A percentile compares a stretch with the other conserved stretches of the same genome.
Conservation (phyloP, 2,797 vertebrate species). For the Pantherophis alleghaniensis region DNA sequence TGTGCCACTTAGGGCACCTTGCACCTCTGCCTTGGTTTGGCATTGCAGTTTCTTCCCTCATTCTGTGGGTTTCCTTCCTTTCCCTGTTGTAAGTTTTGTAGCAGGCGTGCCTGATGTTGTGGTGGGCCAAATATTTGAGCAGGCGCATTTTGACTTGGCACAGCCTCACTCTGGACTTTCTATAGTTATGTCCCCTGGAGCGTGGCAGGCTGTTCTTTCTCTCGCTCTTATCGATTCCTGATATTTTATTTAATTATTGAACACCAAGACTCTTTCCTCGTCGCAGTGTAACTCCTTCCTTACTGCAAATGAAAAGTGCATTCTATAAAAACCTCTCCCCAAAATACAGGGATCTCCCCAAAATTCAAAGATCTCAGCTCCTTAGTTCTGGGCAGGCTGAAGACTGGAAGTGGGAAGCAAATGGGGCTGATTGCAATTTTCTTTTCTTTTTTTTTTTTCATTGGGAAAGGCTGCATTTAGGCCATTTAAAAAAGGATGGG, state of each 20-base stretch:
- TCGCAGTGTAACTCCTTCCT: constrained; percentile 31
- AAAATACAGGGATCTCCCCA: not conserved
- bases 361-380: not conserved
- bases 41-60: not conserved
- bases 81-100: not conserved
- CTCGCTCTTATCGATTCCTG: constrained; percentile 49
- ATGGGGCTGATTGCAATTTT: not conserved
- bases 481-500: not conserved
- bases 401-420: not conserved
- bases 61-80: not conserved
- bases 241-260: constrained; percentile 65
- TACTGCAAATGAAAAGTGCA: constrained; percentile 21
- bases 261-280: constrained; percentile 10
- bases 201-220: not conserved
- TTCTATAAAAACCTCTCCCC: not conserved
- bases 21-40: not conserved
- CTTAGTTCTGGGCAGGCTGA: not conserved
- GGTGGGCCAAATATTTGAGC: not conserved
- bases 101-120: not conserved
- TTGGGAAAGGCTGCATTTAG: not conserved
- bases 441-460: too few relatives aligned
- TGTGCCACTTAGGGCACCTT: not conserved
- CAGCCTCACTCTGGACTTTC: not conserved
- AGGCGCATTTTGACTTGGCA: not conserved
- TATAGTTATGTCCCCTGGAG: not conserved